A percentile compares a stretch with the other conserved stretches of the same genome.
Evolutionary conservation across 2,797 vertebrate genomes (phyloP).

Genomic region (Sebastes hubbsi): DNA sequence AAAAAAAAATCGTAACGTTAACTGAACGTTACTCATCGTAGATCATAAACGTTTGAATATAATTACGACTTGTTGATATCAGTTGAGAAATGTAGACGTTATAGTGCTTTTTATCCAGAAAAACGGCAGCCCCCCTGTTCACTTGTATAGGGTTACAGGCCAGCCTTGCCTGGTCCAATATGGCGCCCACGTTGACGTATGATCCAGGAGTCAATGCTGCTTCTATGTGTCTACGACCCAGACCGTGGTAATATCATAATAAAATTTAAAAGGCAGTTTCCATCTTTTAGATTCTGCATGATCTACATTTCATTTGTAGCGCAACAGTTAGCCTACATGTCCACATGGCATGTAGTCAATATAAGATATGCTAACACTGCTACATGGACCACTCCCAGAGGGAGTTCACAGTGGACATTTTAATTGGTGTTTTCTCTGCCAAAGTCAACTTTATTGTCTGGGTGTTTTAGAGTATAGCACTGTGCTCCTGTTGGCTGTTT

Average conservation of each 20-base stretch:
- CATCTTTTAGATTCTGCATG: background rate
- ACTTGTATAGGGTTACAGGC: too few species aligned
- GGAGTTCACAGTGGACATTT: background rate
- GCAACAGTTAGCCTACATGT: background rate
- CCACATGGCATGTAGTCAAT: background rate
- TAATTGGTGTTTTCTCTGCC: background rate
- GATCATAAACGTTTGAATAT: too few species aligned
- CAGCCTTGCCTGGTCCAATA: too few species aligned
- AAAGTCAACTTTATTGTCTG: background rate
- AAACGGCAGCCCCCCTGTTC: too few species aligned
- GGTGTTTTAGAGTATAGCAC: background rate
- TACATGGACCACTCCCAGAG: background rate
- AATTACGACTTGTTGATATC: fast-evolving
- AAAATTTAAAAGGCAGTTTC: background rate
- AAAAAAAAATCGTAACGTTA: too few species aligned
- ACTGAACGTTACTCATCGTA: too few species aligned
- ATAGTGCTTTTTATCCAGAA: too few species aligned
- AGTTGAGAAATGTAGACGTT: too few species aligned
- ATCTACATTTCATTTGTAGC: background rate
- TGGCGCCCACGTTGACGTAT: too few species aligned
- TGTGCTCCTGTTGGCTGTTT: background rate
- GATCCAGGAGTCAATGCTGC: too few species aligned
- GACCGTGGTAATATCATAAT: background rate
- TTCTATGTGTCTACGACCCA: fast-evolving
- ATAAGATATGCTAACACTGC: background rate